These are phyloP conservation scores for Rafetus swinhoei DNA, from an alignment of 2,113 vertebrate genomes.

Conservation along the genomic window DNA sequence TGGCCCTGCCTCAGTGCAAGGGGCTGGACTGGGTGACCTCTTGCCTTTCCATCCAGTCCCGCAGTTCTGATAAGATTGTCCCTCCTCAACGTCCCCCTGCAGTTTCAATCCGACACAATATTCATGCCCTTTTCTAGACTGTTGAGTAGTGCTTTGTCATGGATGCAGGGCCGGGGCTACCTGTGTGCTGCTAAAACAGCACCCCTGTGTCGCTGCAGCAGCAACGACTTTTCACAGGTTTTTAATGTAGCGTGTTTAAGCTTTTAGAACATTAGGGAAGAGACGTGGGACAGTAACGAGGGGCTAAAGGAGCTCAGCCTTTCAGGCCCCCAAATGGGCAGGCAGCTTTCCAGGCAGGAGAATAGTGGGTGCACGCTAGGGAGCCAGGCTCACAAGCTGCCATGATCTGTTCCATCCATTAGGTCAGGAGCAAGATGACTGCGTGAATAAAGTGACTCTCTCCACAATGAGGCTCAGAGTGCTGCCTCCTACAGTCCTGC, in stretches of 20 bases:
- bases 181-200: neutral
- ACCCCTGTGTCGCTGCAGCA: neutral
- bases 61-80: neutral
- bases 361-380: neutral
- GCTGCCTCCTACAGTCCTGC: conserved; percentile 31
- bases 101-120: neutral
- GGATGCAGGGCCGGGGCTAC: neutral
- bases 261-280: neutral
- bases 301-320: neutral
- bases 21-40: neutral
- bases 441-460: neutral
- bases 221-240: neutral
- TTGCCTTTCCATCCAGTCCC: neutral
- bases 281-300: neutral
- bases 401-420: neutral
- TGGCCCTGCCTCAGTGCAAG: neutral
- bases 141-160: neutral
- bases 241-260: accelerated
- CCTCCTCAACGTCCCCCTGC: neutral
- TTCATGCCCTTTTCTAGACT: neutral
- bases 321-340: neutral
- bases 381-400: neutral
- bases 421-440: conserved; percentile 6
- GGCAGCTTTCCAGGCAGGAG: neutral
- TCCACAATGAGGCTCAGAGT: conserved; percentile 52